phyloP scores from a whole-genome alignment of 92 coral and sea anemone species.

The Zoanthus sociatus region DNA sequence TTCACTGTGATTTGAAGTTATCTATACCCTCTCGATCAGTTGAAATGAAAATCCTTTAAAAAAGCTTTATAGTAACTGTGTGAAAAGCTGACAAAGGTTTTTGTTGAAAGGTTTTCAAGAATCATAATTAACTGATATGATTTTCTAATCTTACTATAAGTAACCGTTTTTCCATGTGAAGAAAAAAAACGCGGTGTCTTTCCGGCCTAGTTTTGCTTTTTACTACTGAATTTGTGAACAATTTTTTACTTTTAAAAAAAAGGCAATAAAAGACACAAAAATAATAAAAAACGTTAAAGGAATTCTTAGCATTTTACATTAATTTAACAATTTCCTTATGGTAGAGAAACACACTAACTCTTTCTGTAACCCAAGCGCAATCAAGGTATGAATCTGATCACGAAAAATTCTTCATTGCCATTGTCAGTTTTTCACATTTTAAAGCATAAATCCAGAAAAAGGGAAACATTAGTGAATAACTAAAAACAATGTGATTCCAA shows the following conservation, averaged over 20 bases:
- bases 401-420: neutral
- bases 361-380: neutral
- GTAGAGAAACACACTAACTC: neutral
- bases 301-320: conserved; percentile 20
- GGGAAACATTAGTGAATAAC: neutral
- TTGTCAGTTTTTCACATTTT: neutral
- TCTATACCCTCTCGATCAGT: neutral
- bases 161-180: neutral
- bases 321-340: conserved; percentile 40
- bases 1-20: neutral
- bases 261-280: neutral
- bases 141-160: neutral
- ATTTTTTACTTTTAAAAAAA: neutral
- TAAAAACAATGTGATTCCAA: conserved; percentile 19
- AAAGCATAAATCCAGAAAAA: neutral
- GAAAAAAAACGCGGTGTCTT: too few relatives aligned
- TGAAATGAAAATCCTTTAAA: neutral
- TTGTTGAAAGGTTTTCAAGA: neutral
- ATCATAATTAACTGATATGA: too few relatives aligned
- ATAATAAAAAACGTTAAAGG: neutral
- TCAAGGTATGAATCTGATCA: neutral
- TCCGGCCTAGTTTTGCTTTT: neutral
- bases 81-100: neutral
- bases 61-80: neutral
- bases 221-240: neutral